Evolutionary conservation across 1,140 invertebrate species (phyloP).

Genomic region (Watersipora subatra): DNA sequence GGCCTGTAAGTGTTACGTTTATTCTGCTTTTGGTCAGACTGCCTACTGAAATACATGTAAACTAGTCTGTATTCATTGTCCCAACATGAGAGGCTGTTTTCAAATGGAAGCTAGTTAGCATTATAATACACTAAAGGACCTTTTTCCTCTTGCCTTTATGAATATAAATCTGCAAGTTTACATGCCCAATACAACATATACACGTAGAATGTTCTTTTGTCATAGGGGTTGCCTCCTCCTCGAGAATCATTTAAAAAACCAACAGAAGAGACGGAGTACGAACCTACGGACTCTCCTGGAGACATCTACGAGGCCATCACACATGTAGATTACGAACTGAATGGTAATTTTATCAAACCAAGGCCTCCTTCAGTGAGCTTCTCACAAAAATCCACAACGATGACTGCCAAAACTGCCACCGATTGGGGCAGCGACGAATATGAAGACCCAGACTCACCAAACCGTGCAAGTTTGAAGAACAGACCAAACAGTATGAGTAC

Average conservation of each 20-base stretch:
- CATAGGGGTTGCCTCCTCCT: neutral
- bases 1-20: too few species aligned
- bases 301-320: neutral
- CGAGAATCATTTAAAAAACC: neutral
- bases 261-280: neutral
- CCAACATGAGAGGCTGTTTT: too few species aligned
- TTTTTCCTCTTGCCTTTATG: too few species aligned
- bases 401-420: neutral
- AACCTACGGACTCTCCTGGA: too few species aligned
- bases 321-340: neutral
- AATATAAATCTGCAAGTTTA: too few species aligned
- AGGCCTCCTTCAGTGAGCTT: neutral
- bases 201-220: too few species aligned
- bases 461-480: neutral
- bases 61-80: too few species aligned
- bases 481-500: neutral
- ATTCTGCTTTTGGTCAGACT: too few species aligned
- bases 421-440: constrained; percentile 2
- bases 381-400: neutral
- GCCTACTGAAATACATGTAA: too few species aligned
- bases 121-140: too few species aligned
- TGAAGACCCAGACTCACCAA: neutral
- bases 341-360: neutral
- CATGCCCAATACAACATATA: too few species aligned
- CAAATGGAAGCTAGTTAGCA: too few species aligned